Evolutionary conservation across 2,888 invertebrate genomes (phyloP).

Genomic region (Lasioglossum vierecki): DNA sequence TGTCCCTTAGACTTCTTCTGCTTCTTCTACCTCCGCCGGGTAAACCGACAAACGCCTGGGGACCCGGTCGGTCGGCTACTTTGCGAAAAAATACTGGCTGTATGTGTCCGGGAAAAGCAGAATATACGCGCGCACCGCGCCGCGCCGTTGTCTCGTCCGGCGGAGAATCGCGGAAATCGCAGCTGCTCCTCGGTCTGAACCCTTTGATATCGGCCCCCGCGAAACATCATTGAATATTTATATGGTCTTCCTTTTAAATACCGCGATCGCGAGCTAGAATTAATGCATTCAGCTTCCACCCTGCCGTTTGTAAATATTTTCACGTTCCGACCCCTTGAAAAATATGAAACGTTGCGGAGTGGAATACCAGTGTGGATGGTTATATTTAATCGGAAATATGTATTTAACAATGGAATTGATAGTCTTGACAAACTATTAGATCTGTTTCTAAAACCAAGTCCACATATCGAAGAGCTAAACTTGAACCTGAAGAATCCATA

Average conservation of each 20-base stretch:
- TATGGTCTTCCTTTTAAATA: background rate
- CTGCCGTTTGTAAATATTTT: background rate
- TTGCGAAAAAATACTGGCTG: constrained; percentile 6
- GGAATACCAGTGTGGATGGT: too few relatives aligned
- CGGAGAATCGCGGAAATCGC: background rate
- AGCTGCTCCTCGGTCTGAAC: background rate
- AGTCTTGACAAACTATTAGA: too few relatives aligned
- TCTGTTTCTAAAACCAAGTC: too few relatives aligned
- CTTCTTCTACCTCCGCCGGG: background rate
- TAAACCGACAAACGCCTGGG: constrained; percentile 6
- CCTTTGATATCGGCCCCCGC: background rate
- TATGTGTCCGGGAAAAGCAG: background rate
- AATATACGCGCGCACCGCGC: background rate
- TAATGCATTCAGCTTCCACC: background rate
- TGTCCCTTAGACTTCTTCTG: constrained; percentile 22
- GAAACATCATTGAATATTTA: background rate
- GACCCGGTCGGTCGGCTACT: background rate
- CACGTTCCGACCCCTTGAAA: background rate
- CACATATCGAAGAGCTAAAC: too few relatives aligned
- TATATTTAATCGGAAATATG: too few relatives aligned
- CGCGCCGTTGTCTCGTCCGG: background rate
- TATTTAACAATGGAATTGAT: too few relatives aligned
- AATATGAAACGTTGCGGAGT: background rate
- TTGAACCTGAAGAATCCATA: background rate
- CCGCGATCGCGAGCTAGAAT: constrained; percentile 2